Conservation (phyloP, 1,140 invertebrate species). For the Choristoneura fumiferana region DNA sequence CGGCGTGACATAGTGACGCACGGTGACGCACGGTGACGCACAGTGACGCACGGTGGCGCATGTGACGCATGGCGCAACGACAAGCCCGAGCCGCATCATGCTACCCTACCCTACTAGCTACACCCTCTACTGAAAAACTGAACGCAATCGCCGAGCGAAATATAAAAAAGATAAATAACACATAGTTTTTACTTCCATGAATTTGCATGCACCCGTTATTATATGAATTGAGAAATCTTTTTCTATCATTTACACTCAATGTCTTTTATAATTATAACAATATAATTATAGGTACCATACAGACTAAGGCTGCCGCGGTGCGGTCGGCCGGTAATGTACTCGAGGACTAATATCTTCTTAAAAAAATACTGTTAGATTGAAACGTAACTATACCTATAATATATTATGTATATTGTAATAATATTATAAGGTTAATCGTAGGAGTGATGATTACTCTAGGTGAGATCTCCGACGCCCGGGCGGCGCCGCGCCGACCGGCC, state of each 20-base stretch:
- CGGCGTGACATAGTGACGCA: not conserved
- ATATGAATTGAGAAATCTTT: constrained; percentile 76
- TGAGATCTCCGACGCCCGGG: constrained; percentile 72
- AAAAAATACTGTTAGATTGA: constrained; percentile 79
- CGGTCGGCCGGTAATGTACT: constrained; percentile 68
- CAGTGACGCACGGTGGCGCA: not conserved
- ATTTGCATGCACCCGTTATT: constrained; percentile 76
- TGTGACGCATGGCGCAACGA: constrained; percentile 6
- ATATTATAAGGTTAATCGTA: constrained; percentile 70
- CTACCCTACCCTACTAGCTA: constrained; percentile 29
- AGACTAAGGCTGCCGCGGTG: constrained; percentile 61
- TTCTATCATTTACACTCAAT: constrained; percentile 73
- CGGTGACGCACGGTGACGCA: not conserved
- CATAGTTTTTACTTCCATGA: constrained; percentile 71
- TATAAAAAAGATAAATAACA: constrained; percentile 78
- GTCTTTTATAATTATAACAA: constrained; percentile 68
- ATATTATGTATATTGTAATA: constrained; percentile 71
- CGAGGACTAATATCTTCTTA: constrained; percentile 77
- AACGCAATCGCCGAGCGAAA: constrained; percentile 64
- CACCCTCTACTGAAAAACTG: constrained; percentile 68
- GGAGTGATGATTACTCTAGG: constrained; percentile 72
- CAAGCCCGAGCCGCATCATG: constrained; percentile 18
- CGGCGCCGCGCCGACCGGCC: constrained; percentile 64
- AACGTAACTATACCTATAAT: constrained; percentile 75
- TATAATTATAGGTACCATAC: constrained; percentile 71